A percentile compares a stretch with the other conserved stretches of the same genome.
These are phyloP conservation scores for Subacronicta megacephala DNA, from an alignment of 2,888 invertebrate species.

Conservation along the genomic window DNA sequence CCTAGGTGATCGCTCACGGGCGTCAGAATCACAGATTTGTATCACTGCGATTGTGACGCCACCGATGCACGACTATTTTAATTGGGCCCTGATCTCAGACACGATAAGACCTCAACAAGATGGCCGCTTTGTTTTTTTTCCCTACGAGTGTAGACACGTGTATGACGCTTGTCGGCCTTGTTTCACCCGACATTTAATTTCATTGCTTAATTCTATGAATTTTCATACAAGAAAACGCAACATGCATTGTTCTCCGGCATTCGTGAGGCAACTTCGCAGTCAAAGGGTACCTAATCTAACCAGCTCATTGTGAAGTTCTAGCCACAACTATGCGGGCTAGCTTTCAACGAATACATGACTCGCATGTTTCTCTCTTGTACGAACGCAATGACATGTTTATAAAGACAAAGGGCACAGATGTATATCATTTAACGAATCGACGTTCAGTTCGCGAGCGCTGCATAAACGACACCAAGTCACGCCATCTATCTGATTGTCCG, in stretches of 20 bases:
- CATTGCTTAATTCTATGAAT: conserved; percentile 46
- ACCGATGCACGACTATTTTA: conserved; percentile 89
- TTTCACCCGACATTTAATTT: conserved; percentile 58
- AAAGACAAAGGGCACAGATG: conserved; percentile 87
- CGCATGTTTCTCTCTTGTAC: conserved; percentile 78
- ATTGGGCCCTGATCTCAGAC: conserved; percentile 84
- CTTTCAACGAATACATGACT: conserved; percentile 72
- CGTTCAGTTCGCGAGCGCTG: conserved; percentile 79
- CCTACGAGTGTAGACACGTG: conserved; percentile 76
- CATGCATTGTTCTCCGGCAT: conserved; percentile 58
- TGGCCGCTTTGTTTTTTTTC: conserved; percentile 79
- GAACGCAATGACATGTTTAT: conserved; percentile 85
- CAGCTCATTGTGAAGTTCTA: conserved; percentile 67
- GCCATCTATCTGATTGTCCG: conserved; percentile 87
- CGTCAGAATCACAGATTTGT: conserved; percentile 80
- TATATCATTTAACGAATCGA: conserved; percentile 88
- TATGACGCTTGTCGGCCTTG: conserved; percentile 72
- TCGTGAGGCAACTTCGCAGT: conserved; percentile 59
- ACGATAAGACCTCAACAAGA: conserved; percentile 81
- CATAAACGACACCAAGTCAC: conserved; percentile 88
- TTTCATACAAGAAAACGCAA: conserved; percentile 43
- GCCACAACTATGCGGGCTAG: conserved; percentile 78
- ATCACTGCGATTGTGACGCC: conserved; percentile 86
- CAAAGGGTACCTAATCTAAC: conserved; percentile 68
- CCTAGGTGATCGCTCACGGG: conserved; percentile 84